Percentiles rank a stretch among this genome's conserved stretches.
Evolutionary conservation across 2,797 vertebrate genomes (phyloP).

Genomic region (Paratrypauchen microcephalus): DNA sequence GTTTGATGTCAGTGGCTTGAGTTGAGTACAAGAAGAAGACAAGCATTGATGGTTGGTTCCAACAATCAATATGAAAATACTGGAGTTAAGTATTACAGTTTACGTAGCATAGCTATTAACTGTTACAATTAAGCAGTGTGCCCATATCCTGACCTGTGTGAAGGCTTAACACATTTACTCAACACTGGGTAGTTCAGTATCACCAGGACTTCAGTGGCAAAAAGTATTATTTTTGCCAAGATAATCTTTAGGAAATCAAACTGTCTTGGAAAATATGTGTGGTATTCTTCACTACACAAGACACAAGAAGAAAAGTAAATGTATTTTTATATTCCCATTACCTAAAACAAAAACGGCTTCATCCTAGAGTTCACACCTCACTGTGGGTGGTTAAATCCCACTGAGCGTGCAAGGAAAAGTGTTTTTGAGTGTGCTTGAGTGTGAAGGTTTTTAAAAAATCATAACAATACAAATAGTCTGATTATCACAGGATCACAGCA

Average conservation of each 20-base stretch:
- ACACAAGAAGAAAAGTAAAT: neutral
- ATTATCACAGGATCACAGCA: too few relatives aligned
- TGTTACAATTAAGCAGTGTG: too few relatives aligned
- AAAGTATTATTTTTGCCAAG: neutral
- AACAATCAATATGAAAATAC: too few relatives aligned
- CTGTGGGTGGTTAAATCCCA: too few relatives aligned
- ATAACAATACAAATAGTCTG: too few relatives aligned
- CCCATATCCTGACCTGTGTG: too few relatives aligned
- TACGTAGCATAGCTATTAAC: too few relatives aligned
- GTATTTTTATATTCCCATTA: neutral
- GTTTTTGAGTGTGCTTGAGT: too few relatives aligned
- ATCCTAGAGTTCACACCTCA: neutral
- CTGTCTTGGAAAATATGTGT: neutral
- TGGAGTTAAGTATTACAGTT: too few relatives aligned
- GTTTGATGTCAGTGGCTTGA: neutral
- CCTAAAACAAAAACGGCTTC: neutral
- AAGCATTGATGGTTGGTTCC: too few relatives aligned
- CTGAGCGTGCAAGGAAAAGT: too few relatives aligned
- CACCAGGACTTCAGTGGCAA: neutral
- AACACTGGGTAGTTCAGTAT: neutral
- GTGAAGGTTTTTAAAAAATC: too few relatives aligned
- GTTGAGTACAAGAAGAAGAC: neutral
- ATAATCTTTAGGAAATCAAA: constrained; percentile 2
- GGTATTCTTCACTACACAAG: neutral
- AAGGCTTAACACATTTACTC: neutral